A percentile compares a stretch with the other conserved stretches of the same genome.
phyloP scores from a whole-genome alignment of 2,888 invertebrate genomes.

The Priocnemis perturbator region DNA sequence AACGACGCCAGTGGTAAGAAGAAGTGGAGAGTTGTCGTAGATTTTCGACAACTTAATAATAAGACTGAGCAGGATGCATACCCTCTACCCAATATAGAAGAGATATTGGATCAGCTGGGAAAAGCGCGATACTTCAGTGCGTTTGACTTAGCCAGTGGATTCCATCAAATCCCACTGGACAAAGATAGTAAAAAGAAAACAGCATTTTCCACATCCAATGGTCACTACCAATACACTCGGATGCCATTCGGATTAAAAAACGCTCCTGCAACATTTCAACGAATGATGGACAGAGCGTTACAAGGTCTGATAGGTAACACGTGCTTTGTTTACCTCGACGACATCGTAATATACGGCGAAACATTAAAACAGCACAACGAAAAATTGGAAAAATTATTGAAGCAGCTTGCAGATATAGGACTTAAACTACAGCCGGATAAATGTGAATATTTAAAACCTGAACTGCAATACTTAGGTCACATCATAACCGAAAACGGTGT shows the following conservation, averaged over 20 bases:
- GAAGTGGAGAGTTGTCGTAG: conserved; percentile 19
- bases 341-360: conserved; percentile 7
- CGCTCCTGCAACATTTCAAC: neutral
- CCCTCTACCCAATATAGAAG: conserved; percentile 8
- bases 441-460: conserved; percentile 19
- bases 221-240: conserved; percentile 16
- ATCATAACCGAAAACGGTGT: conserved; percentile 11
- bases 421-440: conserved; percentile 2
- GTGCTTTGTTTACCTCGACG: conserved; percentile 22
- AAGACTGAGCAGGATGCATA: conserved; percentile 20
- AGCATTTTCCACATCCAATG: conserved; percentile 13
- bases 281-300: conserved; percentile 8
- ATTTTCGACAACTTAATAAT: neutral
- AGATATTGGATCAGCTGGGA: neutral
- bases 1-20: neutral
- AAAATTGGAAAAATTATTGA: neutral
- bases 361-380: conserved; percentile 8
- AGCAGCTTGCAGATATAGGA: neutral
- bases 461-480: conserved; percentile 23
- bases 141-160: conserved; percentile 9
- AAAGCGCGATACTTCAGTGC: conserved; percentile 8
- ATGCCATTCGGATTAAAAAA: conserved; percentile 9
- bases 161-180: conserved; percentile 22
- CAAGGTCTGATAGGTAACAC: neutral
- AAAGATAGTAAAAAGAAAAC: conserved; percentile 6